A percentile compares a stretch with the other conserved stretches of the same genome.
phyloP scores from a whole-genome alignment of 2,797 vertebrate genomes.

The Caiman crocodilus region DNA sequence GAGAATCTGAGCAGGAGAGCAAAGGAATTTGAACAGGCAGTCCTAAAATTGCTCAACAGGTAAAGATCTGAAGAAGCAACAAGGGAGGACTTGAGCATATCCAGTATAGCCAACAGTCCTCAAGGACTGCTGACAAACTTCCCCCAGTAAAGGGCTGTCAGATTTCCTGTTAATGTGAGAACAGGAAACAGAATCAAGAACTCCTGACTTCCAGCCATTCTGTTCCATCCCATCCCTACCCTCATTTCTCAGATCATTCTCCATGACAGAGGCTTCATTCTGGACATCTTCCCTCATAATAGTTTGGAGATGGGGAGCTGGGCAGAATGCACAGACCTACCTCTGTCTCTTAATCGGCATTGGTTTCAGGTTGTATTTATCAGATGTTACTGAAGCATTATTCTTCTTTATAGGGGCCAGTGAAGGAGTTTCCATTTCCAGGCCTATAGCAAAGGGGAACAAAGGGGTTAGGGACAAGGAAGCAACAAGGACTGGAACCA shows the following conservation, averaged over 20 bases:
- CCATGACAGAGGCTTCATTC: too few species aligned
- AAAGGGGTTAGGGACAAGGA: not conserved
- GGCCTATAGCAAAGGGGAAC: slow-evolving; percentile 69
- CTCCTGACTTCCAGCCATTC: too few species aligned
- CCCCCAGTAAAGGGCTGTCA: not conserved
- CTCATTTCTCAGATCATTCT: not conserved
- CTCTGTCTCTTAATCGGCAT: slow-evolving; percentile 92
- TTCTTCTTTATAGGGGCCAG: slow-evolving; percentile 87
- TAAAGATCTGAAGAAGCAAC: too few species aligned
- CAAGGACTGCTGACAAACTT: not conserved
- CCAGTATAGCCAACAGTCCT: too few species aligned
- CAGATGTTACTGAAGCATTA: slow-evolving; percentile 82
- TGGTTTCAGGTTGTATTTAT: slow-evolving; percentile 95
- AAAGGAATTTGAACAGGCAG: not conserved
- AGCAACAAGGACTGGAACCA: not conserved
- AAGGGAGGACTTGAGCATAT: not conserved
- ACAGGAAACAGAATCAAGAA: too few species aligned
- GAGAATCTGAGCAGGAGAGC: not conserved
- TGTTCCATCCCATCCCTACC: not conserved
- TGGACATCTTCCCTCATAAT: not conserved
- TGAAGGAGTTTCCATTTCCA: slow-evolving; percentile 90
- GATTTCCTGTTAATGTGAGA: too few species aligned
- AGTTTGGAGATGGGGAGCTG: too few species aligned
- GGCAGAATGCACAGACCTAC: slow-evolving; percentile 69
- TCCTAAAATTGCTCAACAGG: not conserved